Evolutionary conservation across 2,797 vertebrate genomes (phyloP).

Genomic region (Helostoma temminkii): DNA sequence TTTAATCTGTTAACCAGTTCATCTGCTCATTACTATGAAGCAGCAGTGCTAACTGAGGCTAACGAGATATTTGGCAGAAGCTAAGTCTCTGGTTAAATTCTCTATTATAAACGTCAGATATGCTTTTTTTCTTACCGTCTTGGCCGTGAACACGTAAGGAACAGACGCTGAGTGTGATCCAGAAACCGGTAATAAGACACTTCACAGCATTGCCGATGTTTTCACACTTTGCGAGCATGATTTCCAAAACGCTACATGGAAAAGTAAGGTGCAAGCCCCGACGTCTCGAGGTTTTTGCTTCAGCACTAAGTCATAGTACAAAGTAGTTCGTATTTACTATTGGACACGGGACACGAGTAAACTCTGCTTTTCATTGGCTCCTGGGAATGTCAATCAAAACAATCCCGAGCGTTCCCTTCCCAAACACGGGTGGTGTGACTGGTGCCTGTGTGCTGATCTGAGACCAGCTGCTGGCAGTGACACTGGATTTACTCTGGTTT

Average conservation of each 20-base stretch:
- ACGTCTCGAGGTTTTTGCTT: conserved; percentile 23
- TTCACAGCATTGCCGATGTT: conserved; percentile 65
- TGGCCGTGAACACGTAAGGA: conserved; percentile 69
- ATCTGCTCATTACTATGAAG: not conserved
- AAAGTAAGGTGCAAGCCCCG: conserved; percentile 60
- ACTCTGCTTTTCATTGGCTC: conserved; percentile 71
- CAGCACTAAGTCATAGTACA: conserved; percentile 45
- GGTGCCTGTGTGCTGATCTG: conserved; percentile 40
- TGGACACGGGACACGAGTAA: conserved; percentile 48
- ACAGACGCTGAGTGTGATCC: conserved; percentile 66
- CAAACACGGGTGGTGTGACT: conserved; percentile 42
- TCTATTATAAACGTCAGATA: conserved; percentile 11
- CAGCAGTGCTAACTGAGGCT: not conserved
- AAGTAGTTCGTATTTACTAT: conserved; percentile 60
- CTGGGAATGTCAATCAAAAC: conserved; percentile 64
- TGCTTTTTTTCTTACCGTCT: conserved; percentile 77
- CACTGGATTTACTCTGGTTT: not conserved
- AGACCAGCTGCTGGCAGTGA: conserved; percentile 16
- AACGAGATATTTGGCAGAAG: not conserved
- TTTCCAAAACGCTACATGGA: conserved; percentile 48
- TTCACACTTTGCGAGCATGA: conserved; percentile 73
- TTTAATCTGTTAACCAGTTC: too few relatives aligned
- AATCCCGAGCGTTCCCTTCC: conserved; percentile 61
- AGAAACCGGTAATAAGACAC: conserved; percentile 55
- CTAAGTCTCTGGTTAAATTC: conserved; percentile 6